These are phyloP conservation scores for Leptarthrus brevirostris DNA, from an alignment of 2,888 invertebrate species.

Conservation along the genomic window DNA sequence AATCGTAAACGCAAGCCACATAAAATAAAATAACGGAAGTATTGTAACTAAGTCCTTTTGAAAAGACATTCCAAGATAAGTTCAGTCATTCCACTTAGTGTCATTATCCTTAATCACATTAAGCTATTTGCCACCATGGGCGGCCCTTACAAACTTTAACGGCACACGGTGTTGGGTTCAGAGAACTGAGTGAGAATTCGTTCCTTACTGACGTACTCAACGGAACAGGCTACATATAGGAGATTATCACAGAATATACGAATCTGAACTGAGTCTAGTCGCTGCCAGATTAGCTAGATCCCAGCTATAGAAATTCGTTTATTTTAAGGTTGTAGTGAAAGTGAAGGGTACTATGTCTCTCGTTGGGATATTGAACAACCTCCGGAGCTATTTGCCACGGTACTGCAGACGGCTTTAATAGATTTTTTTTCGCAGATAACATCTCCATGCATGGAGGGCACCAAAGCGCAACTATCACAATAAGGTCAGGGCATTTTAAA, in stretches of 20 bases:
- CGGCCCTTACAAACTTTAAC: background rate
- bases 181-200: background rate
- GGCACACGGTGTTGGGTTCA: background rate
- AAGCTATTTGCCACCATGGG: background rate
- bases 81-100: background rate
- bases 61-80: background rate
- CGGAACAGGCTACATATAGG: conserved; percentile 11
- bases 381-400: background rate
- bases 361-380: background rate
- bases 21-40: too few relatives aligned
- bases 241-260: conserved; percentile 8
- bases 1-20: too few relatives aligned
- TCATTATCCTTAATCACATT: background rate
- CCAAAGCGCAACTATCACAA: too few relatives aligned
- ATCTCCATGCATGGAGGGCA: conserved; percentile 20
- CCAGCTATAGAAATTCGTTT: background rate
- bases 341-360: background rate
- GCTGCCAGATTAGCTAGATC: conserved; percentile 14
- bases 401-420: conserved; percentile 32
- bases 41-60: too few relatives aligned
- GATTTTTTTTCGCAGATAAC: conserved; percentile 30
- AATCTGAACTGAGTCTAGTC: conserved; percentile 23
- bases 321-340: background rate
- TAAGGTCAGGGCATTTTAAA: too few relatives aligned
- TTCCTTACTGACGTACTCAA: background rate